Evolutionary conservation across 2,797 vertebrate genomes (phyloP), one percentile per base, ranked within the genome.

Genomic region (Phoeniculus purpureus): DNA sequence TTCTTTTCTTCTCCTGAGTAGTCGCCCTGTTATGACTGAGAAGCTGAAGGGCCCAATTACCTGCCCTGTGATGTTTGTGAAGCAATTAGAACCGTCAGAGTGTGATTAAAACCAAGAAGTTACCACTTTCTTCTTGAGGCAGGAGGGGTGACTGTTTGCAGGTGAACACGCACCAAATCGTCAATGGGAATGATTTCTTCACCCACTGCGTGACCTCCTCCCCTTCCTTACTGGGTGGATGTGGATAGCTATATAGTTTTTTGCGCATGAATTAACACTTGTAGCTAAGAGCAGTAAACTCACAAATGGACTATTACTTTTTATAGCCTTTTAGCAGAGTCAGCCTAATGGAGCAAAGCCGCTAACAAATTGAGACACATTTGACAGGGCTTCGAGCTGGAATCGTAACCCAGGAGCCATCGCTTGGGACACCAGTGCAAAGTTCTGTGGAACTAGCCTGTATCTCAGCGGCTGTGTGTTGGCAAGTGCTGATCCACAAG

Each of bases 291-390:
- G 95, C 89, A 89, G 84, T 95, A 90, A 96, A 94, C 89, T 94
- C 92, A 93, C 90, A 94, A 96, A 96, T 84, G 96, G 96, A 95
- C 96, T 96, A 94, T 95, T 96, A 96, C 81, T 95, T 96, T 96
- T 96, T 96, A 96, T 90, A 74, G 92, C 94, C 95, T 92, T 95
- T 95, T 93, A 94, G 93, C 76, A 89, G 85, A 92, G 76, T 71
- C 79, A 83, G 90, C 51, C 90, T 94, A 96, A 95, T 94, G 93
- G 92, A 96, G 89, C 95, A 96, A 94, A 94, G 92, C 94, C 47
- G 87, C 76, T 94, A 92, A 93, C 95, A 94, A 92, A 95, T 96
- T 94, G 78, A 93, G 95, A 89, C 71, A 51, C 2, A 1, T 94
- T 90, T 96, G 94, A 95, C 90, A 95, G 71, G 87, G 29, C 61